Base-by-base conservation (phyloP, 2,797 vertebrate species). In the Cynodonichthys magdalenae region DNA sequence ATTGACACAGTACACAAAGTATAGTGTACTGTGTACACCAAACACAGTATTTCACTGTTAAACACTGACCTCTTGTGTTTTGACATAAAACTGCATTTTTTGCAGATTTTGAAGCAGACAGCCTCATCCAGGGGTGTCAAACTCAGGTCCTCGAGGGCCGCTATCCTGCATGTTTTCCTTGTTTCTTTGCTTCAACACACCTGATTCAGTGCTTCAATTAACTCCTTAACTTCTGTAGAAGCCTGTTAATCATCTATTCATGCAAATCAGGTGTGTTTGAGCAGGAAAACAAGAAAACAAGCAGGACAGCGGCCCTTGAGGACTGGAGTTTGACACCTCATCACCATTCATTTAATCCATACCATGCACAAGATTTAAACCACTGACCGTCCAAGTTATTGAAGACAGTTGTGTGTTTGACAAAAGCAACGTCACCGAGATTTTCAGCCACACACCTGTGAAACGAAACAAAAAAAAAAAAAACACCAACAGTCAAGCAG, bases 371-470 rank as follows among this genome's bases (percentile, higher is more conserved):
- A 14, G 1, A 12, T 19, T 36, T 29, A n/a, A 42, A 49, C 45
- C 62, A 80, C 92, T 87, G 50, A 94, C 94, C 93, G 5, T 94
- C 90, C 74, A 85, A 31, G 79, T 94, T 94, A 52, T 94, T 93
- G 53, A 90, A 94, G 64, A 94, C 62, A 0, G 93, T 94, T 0
- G 92, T 92, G 90, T 94, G 93, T 77, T 94, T 94, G 63, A 94
- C 88, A 46, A 94, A 94, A 12, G 93, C 94, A 69, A 94, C 92
- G 9, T 94, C 93, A 0, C 93, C 94, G 0, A 94, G 92, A 83
- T 94, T 94, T 79, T 94, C 94, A 2, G 92, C 94, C 54, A 94
- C 94, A 68, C 94, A 94, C 74, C 94, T 94, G 75, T 29, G 63
- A 71, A 15, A 59, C 3, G 24, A 24, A 24, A 24, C n/a, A 24